phyloP scores from a whole-genome alignment of 2,888 invertebrate species.

The Megamerina dolium region DNA sequence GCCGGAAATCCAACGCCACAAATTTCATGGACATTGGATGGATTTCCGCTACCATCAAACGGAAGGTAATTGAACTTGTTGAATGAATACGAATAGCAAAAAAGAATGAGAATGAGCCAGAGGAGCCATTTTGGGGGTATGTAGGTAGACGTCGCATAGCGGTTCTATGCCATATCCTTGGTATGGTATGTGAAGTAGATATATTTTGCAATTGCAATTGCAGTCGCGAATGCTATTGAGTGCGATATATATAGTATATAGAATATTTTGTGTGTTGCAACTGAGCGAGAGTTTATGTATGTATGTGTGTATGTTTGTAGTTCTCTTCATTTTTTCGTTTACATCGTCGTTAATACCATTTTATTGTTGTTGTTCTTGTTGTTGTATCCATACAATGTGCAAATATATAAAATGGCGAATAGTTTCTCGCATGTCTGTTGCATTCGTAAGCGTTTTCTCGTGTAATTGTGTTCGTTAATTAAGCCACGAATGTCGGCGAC shows the following conservation, averaged over 20 bases:
- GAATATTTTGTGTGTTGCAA: too few species aligned
- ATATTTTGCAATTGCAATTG: too few species aligned
- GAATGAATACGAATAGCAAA: constrained; percentile 22
- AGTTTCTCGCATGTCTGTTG: background rate
- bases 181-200: too few species aligned
- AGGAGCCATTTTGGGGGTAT: too few species aligned
- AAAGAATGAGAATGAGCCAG: background rate
- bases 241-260: too few species aligned
- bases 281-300: constrained; percentile 5
- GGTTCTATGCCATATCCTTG: too few species aligned
- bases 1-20: constrained; percentile 74
- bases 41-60: constrained; percentile 62
- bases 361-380: constrained; percentile 1
- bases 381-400: constrained; percentile 3
- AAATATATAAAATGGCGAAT: background rate
- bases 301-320: background rate
- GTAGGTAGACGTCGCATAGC: too few species aligned
- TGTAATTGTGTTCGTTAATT: constrained; percentile 35
- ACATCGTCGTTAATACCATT: background rate
- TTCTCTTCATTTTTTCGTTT: background rate
- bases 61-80: constrained; percentile 51
- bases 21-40: constrained; percentile 72
- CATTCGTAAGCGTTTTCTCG: too few species aligned
- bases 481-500: constrained; percentile 21
- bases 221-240: too few species aligned